Conservation (phyloP, 1,140 invertebrate genomes). For the Formica selysi region DNA sequence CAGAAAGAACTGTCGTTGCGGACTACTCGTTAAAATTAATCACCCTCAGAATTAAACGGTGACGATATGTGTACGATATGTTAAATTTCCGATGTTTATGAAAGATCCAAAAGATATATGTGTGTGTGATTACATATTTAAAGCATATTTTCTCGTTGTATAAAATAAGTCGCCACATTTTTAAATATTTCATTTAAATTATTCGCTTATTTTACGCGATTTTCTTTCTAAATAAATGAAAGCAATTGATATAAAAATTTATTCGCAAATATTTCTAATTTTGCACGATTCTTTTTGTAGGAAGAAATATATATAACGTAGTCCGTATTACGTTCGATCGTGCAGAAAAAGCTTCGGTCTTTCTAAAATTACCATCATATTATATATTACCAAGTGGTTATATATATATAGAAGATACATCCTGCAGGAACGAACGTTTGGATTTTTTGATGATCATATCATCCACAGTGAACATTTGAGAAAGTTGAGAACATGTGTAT, state of each 20-base stretch:
- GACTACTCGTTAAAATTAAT: slow-evolving; percentile 2
- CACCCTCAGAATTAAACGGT: background rate
- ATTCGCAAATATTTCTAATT: slow-evolving; percentile 13
- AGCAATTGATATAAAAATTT: background rate
- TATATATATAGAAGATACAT: slow-evolving; percentile 63
- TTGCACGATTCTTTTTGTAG: slow-evolving; percentile 66
- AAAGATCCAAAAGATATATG: slow-evolving; percentile 29
- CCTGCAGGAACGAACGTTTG: slow-evolving; percentile 56
- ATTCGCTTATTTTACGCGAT: background rate
- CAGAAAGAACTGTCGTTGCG: slow-evolving; percentile 57
- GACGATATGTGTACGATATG: slow-evolving; percentile 44
- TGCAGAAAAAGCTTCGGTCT: slow-evolving; percentile 47
- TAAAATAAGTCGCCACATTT: slow-evolving; percentile 19
- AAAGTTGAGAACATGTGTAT: slow-evolving; percentile 16
- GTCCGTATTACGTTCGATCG: slow-evolving; percentile 58
- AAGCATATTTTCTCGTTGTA: background rate
- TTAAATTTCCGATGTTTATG: slow-evolving; percentile 30
- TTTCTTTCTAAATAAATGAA: background rate
- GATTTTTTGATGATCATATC: background rate
- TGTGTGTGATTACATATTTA: slow-evolving; percentile 6
- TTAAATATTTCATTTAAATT: background rate
- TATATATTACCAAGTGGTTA: slow-evolving; percentile 62
- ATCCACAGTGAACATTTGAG: slow-evolving; percentile 3
- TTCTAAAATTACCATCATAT: slow-evolving; percentile 38
- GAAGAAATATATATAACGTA: slow-evolving; percentile 45